These are phyloP conservation scores for Petrocephalus sullivani DNA, from an alignment of 2,797 vertebrate species.

Conservation along the genomic window DNA sequence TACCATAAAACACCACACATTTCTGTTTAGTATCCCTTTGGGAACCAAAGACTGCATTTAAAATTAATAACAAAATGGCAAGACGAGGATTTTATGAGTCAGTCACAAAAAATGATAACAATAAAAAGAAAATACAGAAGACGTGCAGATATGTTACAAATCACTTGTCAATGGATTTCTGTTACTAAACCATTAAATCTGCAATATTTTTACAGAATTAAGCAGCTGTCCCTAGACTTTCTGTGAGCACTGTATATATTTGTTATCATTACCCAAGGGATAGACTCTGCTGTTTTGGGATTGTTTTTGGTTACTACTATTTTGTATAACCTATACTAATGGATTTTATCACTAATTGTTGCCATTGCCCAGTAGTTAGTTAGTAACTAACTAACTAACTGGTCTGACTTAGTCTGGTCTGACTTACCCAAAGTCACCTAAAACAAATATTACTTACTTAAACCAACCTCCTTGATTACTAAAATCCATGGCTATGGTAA, in stretches of 20 bases:
- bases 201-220: not conserved
- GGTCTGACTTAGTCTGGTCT: not conserved
- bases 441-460: slow-evolving; percentile 2
- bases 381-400: slow-evolving; percentile 9
- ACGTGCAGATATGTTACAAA: not conserved
- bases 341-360: slow-evolving; percentile 2
- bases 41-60: not conserved
- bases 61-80: not conserved
- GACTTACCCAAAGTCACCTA: not conserved
- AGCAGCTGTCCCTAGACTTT: not conserved
- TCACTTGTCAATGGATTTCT: not conserved
- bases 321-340: not conserved
- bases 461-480: not conserved
- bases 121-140: not conserved
- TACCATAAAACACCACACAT: not conserved
- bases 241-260: not conserved
- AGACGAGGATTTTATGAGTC: not conserved
- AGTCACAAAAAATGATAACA: not conserved
- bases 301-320: not conserved
- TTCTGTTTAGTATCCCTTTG: not conserved
- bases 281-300: not conserved
- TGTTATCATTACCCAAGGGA: not conserved
- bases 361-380: not conserved
- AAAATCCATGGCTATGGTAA: not conserved
- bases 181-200: not conserved